Evolutionary conservation across 1,140 invertebrate species (phyloP).

Genomic region (Phymorhynchus buccinoides): DNA sequence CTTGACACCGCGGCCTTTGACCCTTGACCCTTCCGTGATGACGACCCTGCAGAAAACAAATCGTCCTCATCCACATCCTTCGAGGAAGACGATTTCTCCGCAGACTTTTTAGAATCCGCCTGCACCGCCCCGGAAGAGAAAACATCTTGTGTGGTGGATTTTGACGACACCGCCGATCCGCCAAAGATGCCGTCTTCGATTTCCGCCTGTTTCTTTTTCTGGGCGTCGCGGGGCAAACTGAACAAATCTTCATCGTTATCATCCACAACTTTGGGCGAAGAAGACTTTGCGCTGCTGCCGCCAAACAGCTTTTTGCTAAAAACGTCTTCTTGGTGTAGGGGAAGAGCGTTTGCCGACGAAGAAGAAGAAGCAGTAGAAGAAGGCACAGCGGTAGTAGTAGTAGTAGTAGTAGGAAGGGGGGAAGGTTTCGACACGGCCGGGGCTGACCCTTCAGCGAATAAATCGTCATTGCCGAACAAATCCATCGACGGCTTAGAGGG

Average conservation of each 20-base stretch:
- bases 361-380: too few species aligned
- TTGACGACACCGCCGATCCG: constrained; percentile 24
- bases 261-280: background rate
- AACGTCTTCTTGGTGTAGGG: background rate
- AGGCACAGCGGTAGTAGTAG: too few species aligned
- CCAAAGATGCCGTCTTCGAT: constrained; percentile 24
- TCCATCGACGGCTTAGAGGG: constrained; percentile 51
- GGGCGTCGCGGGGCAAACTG: constrained; percentile 1
- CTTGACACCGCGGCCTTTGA: background rate
- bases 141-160: too few species aligned
- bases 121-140: constrained; percentile 27
- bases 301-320: constrained; percentile 38
- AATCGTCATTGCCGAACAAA: constrained; percentile 64
- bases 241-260: constrained; percentile 30
- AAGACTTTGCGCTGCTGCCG: background rate
- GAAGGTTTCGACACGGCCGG: background rate
- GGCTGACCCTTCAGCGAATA: constrained; percentile 40
- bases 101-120: too few species aligned
- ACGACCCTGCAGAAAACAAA: constrained; percentile 45
- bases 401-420: too few species aligned
- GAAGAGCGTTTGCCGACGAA: too few species aligned
- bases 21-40: constrained; percentile 1
- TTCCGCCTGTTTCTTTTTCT: background rate
- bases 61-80: constrained; percentile 48
- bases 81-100: too few species aligned